Conservation (phyloP, 2,113 vertebrate species). For the Callochromis pleurospilus region DNA sequence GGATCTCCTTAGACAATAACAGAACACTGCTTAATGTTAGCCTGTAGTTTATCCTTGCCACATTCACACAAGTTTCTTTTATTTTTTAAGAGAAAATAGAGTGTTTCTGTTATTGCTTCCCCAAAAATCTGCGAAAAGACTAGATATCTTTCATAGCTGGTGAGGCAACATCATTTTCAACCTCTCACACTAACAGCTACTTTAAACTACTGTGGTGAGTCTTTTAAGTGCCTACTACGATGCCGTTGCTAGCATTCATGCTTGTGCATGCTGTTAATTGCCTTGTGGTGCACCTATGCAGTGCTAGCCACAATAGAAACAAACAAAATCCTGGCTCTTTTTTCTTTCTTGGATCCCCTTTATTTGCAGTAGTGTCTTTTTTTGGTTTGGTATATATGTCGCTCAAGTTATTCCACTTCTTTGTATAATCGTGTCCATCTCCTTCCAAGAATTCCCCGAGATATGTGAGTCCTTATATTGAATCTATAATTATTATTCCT, state of each 20-base stretch:
- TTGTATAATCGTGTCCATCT: background rate
- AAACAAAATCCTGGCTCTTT: background rate
- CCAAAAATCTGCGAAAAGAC: background rate
- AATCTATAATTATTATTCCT: background rate
- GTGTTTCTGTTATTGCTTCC: background rate
- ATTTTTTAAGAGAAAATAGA: background rate
- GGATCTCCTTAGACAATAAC: background rate
- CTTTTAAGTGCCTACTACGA: background rate
- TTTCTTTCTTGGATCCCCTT: background rate
- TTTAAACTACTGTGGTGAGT: background rate
- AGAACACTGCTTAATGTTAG: background rate
- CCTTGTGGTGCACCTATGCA: background rate
- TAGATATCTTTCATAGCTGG: background rate
- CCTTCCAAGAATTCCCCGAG: background rate
- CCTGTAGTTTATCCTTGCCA: background rate
- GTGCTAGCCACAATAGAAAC: background rate
- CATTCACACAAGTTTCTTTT: background rate
- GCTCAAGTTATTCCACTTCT: background rate
- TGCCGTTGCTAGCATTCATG: background rate
- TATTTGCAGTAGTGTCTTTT: background rate
- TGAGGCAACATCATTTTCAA: background rate
- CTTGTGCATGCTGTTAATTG: background rate
- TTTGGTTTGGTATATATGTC: background rate
- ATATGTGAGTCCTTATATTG: background rate
- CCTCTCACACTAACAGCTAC: background rate